Conservation (phyloP, 2,797 vertebrate genomes). For the Menidia menidia region DNA sequence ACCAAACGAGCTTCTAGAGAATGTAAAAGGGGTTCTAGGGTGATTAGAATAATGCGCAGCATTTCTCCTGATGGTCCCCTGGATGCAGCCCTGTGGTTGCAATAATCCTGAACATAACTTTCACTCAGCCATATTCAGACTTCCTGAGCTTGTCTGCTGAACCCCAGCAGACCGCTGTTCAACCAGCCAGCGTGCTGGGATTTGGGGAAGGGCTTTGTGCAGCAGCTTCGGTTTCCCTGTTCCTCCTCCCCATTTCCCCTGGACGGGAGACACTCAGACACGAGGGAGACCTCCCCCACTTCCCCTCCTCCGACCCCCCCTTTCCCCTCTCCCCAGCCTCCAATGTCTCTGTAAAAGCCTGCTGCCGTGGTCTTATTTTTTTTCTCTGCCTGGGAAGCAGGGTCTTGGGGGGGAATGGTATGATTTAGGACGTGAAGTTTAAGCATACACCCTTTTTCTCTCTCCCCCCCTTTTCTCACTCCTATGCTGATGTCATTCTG, state of each 20-base stretch:
- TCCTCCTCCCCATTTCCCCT: constrained; percentile 59
- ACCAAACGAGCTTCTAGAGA: constrained; percentile 29
- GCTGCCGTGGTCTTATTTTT: constrained; percentile 49
- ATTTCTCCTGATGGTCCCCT: constrained; percentile 15
- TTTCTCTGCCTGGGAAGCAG: constrained; percentile 45
- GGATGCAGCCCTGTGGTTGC: constrained; percentile 40
- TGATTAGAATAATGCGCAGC: constrained; percentile 21
- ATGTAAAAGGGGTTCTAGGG: constrained; percentile 29
- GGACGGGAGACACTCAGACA: constrained; percentile 63
- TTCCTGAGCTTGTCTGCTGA: constrained; percentile 67
- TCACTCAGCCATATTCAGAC: constrained; percentile 58
- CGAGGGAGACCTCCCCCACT: constrained; percentile 20
- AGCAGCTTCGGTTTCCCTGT: constrained; percentile 72
- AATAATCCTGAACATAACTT: constrained; percentile 64
- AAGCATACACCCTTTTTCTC: constrained; percentile 41
- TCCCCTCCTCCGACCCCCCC: constrained; percentile 23
- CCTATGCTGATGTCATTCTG: constrained; percentile 80
- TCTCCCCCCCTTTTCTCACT: constrained; percentile 52
- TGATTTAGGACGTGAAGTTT: constrained; percentile 74
- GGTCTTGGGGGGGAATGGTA: constrained; percentile 36
- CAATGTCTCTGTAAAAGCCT: constrained; percentile 56
- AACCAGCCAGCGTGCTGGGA: constrained; percentile 56
- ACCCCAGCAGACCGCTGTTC: constrained; percentile 47
- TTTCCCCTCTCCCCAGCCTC: constrained; percentile 22
- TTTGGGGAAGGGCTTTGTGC: constrained; percentile 71